Base-by-base conservation (phyloP, 2,113 vertebrate species). In the Chauna torquata region DNA sequence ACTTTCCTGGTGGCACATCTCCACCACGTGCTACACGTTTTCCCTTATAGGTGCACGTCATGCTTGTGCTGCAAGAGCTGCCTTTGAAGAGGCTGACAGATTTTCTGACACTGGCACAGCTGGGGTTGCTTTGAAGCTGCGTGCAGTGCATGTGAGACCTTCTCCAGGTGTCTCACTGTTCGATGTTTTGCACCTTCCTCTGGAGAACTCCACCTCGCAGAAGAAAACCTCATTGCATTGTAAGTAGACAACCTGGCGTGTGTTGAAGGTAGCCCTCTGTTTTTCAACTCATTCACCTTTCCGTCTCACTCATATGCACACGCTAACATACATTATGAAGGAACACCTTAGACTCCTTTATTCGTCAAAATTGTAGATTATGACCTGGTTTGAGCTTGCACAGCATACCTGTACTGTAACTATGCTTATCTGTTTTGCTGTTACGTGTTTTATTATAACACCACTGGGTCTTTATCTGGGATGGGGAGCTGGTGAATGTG, bases 11-110 rank as follows among this genome's bases (percentile, higher is more conserved):
- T 44, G 52, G 75, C 27, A 19, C 25, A 23, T 79, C 47, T 86
- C 38, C 13, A 4, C 50, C 4, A 0, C 1, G 19, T 25, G 34
- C 57, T 50, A 40, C 0, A 2, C 59, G 0, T 82, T 70, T 47
- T 76, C 32, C n/a, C 28, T 91, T 2, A 1, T 5, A 44, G 65
- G 36, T 79, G 61, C 34, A 12, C 3, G 0, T 45, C 27, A 49
- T 16, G n/a, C 71, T 87, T 70, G 30, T 1, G 5, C 38, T 6
- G 5, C 15, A 45, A 40, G 66, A 72, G 66, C 66, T 91, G 90
- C 71, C 62, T 87, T 79, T 34, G 22, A 74, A 45, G 64, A 66
- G 14, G 10, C 66, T 72, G 79, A 25, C 54, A 59, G 68, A 22
- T 93, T 82, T 80, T 71, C 19, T 1, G 40, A 42, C 14, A 19